These are phyloP conservation scores for Paradoxurus hermaphroditus DNA, from an alignment of 2,113 vertebrate genomes.

Conservation along the genomic window DNA sequence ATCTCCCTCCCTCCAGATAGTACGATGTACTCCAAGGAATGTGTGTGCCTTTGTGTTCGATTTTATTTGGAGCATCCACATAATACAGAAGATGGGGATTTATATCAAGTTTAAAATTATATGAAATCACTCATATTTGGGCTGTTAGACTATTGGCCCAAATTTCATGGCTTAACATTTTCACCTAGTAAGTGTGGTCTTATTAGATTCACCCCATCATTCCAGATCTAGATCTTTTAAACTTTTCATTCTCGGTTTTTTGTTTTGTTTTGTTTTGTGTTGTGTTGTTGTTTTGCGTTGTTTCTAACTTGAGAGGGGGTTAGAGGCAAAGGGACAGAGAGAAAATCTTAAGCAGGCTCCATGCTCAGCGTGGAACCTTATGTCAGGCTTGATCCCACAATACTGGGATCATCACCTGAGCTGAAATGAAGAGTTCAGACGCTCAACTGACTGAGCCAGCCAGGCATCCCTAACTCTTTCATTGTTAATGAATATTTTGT, in stretches of 20 bases:
- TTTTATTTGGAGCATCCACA: neutral
- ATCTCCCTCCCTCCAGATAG: neutral
- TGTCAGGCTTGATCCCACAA: no score
- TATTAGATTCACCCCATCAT: neutral
- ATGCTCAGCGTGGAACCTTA: no score
- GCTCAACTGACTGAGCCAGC: no score
- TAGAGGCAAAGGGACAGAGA: no score
- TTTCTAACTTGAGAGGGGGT: no score
- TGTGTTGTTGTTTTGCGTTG: no score
- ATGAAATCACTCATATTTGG: neutral
- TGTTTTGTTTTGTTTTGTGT: no score
- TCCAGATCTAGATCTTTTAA: neutral
- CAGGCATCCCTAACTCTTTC: neutral
- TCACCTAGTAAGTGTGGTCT: neutral
- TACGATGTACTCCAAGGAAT: neutral
- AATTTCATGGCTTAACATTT: neutral
- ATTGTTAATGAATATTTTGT: neutral
- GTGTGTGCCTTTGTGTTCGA: neutral
- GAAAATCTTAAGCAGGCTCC: no score
- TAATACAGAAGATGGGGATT: neutral
- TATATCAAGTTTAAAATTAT: neutral
- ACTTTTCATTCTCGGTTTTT: no score
- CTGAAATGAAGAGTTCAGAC: no score
- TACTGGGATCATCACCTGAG: no score
- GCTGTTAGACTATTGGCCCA: neutral